Percentiles rank a stretch among this genome's conserved stretches.
Evolutionary conservation across 2,888 invertebrate genomes (phyloP).

Genomic region (Notodonta dromedarius): DNA sequence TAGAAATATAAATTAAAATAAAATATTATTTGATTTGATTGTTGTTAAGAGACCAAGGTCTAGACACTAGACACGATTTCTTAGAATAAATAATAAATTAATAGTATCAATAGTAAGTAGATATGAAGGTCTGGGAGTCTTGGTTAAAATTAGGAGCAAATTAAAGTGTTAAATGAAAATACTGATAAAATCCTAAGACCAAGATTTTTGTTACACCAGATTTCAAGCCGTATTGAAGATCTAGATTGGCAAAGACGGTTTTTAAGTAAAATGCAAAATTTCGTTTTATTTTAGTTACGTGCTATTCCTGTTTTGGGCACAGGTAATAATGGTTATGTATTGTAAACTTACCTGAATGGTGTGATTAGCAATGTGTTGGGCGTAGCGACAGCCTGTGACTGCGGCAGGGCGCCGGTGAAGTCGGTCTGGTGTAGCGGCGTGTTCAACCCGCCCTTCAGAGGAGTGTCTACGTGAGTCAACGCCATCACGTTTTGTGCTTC

Average conservation of each 20-base stretch:
- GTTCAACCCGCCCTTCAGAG: slow-evolving; percentile 97
- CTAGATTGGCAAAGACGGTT: too few species aligned
- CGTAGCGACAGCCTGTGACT: slow-evolving; percentile 87
- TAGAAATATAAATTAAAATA: slow-evolving; percentile 13
- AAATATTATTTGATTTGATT: too few species aligned
- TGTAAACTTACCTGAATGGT: slow-evolving; percentile 86
- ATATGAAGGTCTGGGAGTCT: too few species aligned
- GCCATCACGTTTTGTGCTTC: slow-evolving; percentile 99
- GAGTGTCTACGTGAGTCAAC: slow-evolving; percentile 98
- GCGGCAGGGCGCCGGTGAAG: slow-evolving; percentile 93
- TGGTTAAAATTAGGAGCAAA: too few species aligned
- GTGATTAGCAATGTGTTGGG: slow-evolving; percentile 96
- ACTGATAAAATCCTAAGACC: not conserved
- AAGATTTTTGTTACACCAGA: not conserved
- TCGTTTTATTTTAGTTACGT: too few species aligned
- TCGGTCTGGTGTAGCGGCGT: slow-evolving; percentile 96
- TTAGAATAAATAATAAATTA: too few species aligned
- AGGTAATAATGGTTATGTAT: not conserved
- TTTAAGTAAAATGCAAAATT: too few species aligned
- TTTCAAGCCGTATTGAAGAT: too few species aligned
- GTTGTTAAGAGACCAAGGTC: too few species aligned
- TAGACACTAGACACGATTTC: too few species aligned
- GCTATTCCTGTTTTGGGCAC: too few species aligned
- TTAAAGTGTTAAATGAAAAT: not conserved
- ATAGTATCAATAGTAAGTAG: too few species aligned